These are phyloP conservation scores for Ophion obscuratus DNA, from an alignment of 2,888 invertebrate genomes.

Conservation along the genomic window DNA sequence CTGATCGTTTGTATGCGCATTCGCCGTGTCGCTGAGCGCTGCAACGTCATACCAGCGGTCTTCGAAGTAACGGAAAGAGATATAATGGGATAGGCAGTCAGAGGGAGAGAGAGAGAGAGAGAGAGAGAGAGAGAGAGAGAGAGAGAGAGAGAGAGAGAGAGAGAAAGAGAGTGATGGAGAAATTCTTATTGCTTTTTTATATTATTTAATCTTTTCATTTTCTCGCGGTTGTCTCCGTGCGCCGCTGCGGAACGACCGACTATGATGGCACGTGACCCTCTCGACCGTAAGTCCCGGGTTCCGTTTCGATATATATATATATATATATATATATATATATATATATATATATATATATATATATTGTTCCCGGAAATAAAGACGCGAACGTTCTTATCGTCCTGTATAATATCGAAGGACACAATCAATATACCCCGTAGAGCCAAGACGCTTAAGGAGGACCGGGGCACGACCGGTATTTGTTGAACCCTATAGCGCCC, in stretches of 20 bases:
- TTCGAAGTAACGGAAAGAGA: conserved; percentile 3
- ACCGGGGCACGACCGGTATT: neutral
- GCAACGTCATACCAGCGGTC: conserved; percentile 24
- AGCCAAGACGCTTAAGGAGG: neutral
- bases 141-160: neutral
- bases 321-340: conserved; percentile 32
- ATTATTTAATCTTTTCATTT: conserved; percentile 46
- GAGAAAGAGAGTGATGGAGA: neutral
- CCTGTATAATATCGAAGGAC: conserved; percentile 72
- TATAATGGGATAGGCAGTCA: neutral
- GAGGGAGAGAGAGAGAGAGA: neutral
- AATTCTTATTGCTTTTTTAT: conserved; percentile 26
- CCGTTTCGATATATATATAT: conserved; percentile 42
- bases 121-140: neutral
- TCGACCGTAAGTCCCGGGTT: conserved; percentile 44
- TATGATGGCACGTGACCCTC: conserved; percentile 74
- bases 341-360: too few species aligned
- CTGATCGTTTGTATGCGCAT: conserved; percentile 52
- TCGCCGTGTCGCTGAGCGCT: conserved; percentile 36
- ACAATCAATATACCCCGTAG: conserved; percentile 72
- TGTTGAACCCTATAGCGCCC: too few species aligned
- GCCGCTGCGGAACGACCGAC: conserved; percentile 64
- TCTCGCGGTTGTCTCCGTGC: conserved; percentile 74
- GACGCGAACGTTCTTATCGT: conserved; percentile 49
- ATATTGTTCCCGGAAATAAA: conserved; percentile 68